Evolutionary conservation across 2,888 invertebrate genomes (phyloP), one percentile per base, ranked within the genome.

Genomic region (Oconnorella tubifera): DNA sequence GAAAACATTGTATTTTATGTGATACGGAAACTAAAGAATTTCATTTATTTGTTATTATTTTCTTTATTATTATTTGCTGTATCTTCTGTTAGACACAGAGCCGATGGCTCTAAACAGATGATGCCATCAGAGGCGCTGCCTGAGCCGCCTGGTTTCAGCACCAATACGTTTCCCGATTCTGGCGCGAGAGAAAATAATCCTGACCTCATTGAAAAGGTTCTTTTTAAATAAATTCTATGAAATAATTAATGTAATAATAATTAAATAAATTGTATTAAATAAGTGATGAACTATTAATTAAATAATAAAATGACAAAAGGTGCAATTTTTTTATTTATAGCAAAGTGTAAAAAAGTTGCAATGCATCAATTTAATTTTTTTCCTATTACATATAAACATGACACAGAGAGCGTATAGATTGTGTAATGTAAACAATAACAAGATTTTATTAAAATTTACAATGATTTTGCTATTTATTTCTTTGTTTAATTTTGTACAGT

Each of bases 131-230:
- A 64, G 32, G 28, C 55, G 2, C 51, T 64, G 25, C 64, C 64
- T 31, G 65, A 65, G 14, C 65, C 65, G 0, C 65, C 62, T 27
- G 65, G 65, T n/a, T 65, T 40, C 57, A 57, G 62, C 32, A 4
- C 19, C 23, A 50, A 27, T 19, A 57, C 61, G 2, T 40, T 58
- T 27, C 19, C 50, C n/a, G 66, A 66, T 31, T 57, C 48, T 25
- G 55, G 59, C 19, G 59, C 67, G 2, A 33, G 68, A 55, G 71
- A 71, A 29, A 63, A 59, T 29, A 71, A 67, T 28, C 65, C 68
- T n/a, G 69, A 71, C 56, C 56, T 71, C 10, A 70, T 71, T 48
- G 69, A 68, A 59, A 69, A 71, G 59, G 71, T 70, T 32, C 33
- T 58, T 23, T 33, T 27, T 27, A n/a, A n/a, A n/a, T n/a, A n/a